Conservation (phyloP, 2,888 invertebrate genomes). For the Drosophila rubida region DNA sequence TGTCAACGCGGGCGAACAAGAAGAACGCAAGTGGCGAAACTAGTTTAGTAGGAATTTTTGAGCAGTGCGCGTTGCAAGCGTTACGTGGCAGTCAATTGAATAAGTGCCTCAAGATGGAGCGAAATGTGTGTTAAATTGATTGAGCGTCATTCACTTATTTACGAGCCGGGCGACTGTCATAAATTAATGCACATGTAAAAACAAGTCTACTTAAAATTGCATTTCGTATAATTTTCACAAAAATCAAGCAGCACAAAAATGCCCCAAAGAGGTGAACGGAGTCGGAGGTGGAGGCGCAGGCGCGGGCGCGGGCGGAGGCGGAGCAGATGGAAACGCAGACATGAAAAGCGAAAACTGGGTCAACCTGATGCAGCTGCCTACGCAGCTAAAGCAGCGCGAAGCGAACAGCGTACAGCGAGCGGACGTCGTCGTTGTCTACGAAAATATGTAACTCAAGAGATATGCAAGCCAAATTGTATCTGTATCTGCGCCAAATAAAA, state of each 20-base stretch:
- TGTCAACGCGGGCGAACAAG: slow-evolving; percentile 26
- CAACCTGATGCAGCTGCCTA: slow-evolving; percentile 77
- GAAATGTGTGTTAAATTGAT: slow-evolving; percentile 75
- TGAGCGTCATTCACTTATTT: slow-evolving; percentile 48
- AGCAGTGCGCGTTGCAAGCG: slow-evolving; percentile 19
- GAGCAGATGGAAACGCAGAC: slow-evolving; percentile 2
- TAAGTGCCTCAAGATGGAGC: slow-evolving; percentile 47
- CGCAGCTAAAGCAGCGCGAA: slow-evolving; percentile 45
- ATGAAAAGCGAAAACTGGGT: slow-evolving; percentile 77
- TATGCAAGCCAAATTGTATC: slow-evolving; percentile 63
- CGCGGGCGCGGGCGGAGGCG: not conserved
- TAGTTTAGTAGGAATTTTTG: slow-evolving; percentile 74
- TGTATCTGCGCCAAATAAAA: slow-evolving; percentile 47
- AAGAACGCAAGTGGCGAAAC: slow-evolving; percentile 51
- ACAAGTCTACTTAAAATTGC: slow-evolving; percentile 65
- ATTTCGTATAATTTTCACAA: slow-evolving; percentile 70
- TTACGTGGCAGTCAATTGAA: slow-evolving; percentile 72
- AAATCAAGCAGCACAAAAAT: slow-evolving; percentile 45
- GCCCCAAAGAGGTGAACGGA: not conserved
- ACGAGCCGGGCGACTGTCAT: slow-evolving; percentile 36
- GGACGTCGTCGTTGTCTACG: slow-evolving; percentile 56
- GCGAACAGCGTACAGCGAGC: slow-evolving; percentile 37
- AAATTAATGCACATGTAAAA: slow-evolving; percentile 54
- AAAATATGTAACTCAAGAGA: slow-evolving; percentile 70
- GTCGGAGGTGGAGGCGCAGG: not conserved